Base-by-base conservation (phyloP, 1,140 invertebrate genomes). In the Pseudomyrmex cubaensis region DNA sequence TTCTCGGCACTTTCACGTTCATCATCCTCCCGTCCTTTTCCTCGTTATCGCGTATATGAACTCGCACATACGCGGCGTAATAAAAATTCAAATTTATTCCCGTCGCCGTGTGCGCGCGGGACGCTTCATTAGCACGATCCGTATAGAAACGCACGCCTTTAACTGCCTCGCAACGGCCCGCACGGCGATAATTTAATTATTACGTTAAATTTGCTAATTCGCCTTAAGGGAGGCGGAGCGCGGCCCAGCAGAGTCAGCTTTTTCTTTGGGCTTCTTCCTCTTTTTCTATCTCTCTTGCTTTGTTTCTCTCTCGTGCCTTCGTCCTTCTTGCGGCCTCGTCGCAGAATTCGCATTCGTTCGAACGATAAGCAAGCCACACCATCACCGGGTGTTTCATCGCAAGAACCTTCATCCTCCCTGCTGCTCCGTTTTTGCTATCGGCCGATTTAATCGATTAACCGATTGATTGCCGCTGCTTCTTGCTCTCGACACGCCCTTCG, bases 171-270 rank as follows among this genome's bases (percentile, higher is more conserved):
- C 35, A 35, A 59, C 80, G 72, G 67, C n/a, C 50, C 62, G 77
- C 78, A 56, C 87, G 72, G 82, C 90, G 92, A 91, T 92, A 92
- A 91, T 92, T 92, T 92, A 92, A 92, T 92, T 92, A 92, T 92
- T 92, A 92, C 91, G 90, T 92, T 92, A 92, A 89, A 92, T 92
- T 92, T 92, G 91, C 90, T 92, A 92, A 92, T 92, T 92, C 85
- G 86, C 86, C 84, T 73, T 82, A 83, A 77, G 87, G 84, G 89
- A 56, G 89, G 77, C 78, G 77, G 75, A 85, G 72, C 54, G 44
- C 83, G 46, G 74, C 13, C 66, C 75, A 80, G 74, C 66, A 80
- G 52, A 35, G 82, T 82, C 83, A 64, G 74, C 89, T 88, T 90
- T 87, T 89, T 90, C 75, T 70, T 17, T 59, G 64, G 84, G 87